phyloP scores from a whole-genome alignment of 2,113 vertebrate genomes.

The Brienomyrus brachyistius region DNA sequence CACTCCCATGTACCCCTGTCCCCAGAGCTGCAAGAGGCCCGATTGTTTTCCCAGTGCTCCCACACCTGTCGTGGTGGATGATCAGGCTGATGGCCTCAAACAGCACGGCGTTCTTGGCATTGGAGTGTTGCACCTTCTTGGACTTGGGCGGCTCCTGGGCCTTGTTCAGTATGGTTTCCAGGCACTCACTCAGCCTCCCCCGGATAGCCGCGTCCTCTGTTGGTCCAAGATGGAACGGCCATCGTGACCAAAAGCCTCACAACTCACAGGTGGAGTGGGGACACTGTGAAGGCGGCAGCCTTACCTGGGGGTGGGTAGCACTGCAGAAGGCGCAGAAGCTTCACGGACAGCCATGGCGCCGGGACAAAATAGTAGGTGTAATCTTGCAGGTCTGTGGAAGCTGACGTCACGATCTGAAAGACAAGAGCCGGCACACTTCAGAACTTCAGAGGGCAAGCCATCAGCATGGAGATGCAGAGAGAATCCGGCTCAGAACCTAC shows the following conservation, averaged over 20 bases:
- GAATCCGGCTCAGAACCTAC: slow-evolving; percentile 40
- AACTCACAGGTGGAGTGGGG: background rate
- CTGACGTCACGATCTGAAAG: slow-evolving; percentile 79
- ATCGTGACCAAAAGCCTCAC: background rate
- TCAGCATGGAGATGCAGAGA: background rate
- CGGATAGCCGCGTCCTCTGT: slow-evolving; percentile 78
- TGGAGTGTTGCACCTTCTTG: slow-evolving; percentile 91
- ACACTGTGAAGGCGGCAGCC: background rate
- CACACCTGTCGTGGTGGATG: slow-evolving; percentile 81
- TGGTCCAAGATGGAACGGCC: background rate
- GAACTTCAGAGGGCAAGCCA: background rate
- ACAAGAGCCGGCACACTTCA: background rate
- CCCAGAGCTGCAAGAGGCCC: background rate
- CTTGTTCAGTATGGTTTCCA: slow-evolving; percentile 87
- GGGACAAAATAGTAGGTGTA: slow-evolving; percentile 91
- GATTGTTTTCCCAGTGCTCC: too few relatives aligned
- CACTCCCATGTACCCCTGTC: background rate
- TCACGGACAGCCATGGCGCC: slow-evolving; percentile 82
- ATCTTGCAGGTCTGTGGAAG: slow-evolving; percentile 83
- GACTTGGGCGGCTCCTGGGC: slow-evolving; percentile 89
- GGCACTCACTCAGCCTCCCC: slow-evolving; percentile 80
- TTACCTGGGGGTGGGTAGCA: slow-evolving; percentile 69
- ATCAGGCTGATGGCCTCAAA: slow-evolving; percentile 89
- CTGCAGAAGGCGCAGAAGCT: slow-evolving; percentile 77
- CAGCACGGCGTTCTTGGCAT: slow-evolving; percentile 85